Percentiles rank a stretch among this genome's conserved stretches.
These are phyloP conservation scores for Microcebus murinus DNA, from an alignment of 2,113 vertebrate genomes.

Conservation along the genomic window DNA sequence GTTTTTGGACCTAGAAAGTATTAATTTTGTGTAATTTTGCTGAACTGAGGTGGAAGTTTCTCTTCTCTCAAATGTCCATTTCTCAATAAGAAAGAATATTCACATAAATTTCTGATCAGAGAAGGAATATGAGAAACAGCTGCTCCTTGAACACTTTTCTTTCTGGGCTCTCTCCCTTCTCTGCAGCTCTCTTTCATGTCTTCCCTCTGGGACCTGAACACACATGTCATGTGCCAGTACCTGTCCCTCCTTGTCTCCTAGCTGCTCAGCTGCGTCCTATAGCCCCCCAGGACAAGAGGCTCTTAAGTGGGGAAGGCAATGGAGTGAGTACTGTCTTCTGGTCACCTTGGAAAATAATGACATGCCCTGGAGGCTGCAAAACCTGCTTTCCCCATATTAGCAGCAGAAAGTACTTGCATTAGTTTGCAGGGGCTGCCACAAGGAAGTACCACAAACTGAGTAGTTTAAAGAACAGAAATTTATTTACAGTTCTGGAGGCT, in stretches of 20 bases:
- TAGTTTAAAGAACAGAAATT: not conserved
- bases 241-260: not conserved
- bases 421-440: not conserved
- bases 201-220: not conserved
- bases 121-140: not conserved
- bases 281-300: not conserved
- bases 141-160: not conserved
- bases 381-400: not conserved
- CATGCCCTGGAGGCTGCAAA: not conserved
- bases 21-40: not conserved
- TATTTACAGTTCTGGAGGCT: not conserved
- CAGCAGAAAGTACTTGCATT: not conserved
- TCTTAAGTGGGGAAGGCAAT: not conserved
- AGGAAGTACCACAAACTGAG: not conserved
- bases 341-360: not conserved
- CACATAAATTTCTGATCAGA: not conserved
- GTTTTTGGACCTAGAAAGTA: not conserved
- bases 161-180: not conserved
- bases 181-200: too few species aligned
- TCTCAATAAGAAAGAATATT: not conserved
- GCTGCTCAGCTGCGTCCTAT: not conserved
- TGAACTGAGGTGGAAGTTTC: not conserved
- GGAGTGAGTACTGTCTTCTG: not conserved
- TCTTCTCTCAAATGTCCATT: not conserved
- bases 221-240: not conserved